Evolutionary conservation across 2,888 invertebrate species (phyloP).

Genomic region (Cephonodes hylas): DNA sequence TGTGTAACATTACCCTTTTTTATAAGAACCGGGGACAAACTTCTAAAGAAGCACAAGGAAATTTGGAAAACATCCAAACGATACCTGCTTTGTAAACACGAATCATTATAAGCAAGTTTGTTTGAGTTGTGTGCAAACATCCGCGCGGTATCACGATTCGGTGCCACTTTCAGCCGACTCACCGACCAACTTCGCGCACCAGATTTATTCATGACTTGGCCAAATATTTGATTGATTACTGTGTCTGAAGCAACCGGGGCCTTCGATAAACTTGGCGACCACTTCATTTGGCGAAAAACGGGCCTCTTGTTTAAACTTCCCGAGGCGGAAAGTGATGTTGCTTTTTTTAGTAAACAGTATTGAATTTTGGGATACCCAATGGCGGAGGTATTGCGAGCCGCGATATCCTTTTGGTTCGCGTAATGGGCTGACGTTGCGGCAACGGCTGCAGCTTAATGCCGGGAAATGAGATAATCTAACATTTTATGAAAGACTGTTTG

Average conservation of each 20-base stretch:
- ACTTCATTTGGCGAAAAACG: constrained; percentile 68
- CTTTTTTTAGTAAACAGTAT: constrained; percentile 50
- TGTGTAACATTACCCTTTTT: neutral
- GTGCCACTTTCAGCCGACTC: constrained; percentile 10
- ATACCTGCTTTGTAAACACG: constrained; percentile 12
- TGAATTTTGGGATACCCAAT: constrained; percentile 35
- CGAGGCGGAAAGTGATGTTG: constrained; percentile 51
- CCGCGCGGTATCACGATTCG: neutral
- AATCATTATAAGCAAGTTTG: constrained; percentile 10
- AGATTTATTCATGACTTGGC: constrained; percentile 75
- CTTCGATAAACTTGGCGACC: constrained; percentile 68
- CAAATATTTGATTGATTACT: constrained; percentile 78
- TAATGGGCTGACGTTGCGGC: constrained; percentile 3
- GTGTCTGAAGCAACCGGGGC: constrained; percentile 65
- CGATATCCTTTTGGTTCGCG: constrained; percentile 14
- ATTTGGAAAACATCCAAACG: constrained; percentile 2
- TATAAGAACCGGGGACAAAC: neutral
- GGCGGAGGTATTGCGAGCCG: constrained; percentile 18
- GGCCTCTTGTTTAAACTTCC: constrained; percentile 63
- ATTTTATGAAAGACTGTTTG: constrained; percentile 2
- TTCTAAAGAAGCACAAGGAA: neutral
- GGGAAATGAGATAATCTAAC: constrained; percentile 8
- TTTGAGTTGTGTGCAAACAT: constrained; percentile 7
- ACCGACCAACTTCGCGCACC: constrained; percentile 32
- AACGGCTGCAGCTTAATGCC: neutral